phyloP scores from a whole-genome alignment of 2,113 vertebrate species.

The Morone chrysops region DNA sequence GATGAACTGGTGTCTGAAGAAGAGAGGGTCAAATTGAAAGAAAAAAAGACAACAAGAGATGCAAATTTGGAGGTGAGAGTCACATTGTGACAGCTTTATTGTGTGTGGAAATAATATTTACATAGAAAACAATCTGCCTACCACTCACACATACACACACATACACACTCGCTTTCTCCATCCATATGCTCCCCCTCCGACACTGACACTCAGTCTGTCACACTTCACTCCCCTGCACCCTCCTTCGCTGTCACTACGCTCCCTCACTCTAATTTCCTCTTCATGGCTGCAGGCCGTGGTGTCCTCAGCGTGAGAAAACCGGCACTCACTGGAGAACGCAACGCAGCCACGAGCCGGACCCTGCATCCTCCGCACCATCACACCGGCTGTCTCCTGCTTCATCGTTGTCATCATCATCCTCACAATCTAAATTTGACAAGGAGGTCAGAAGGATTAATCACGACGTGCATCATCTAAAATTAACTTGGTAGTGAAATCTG shows the following conservation, averaged over 20 bases:
- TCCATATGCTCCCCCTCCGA: slow-evolving; percentile 43
- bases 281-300: slow-evolving; percentile 60
- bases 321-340: slow-evolving; percentile 82
- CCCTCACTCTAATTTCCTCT: slow-evolving; percentile 79
- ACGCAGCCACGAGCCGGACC: slow-evolving; percentile 76
- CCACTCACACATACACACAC: slow-evolving; percentile 29
- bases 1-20: slow-evolving; percentile 63
- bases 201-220: slow-evolving; percentile 68
- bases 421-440: slow-evolving; percentile 62
- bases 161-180: slow-evolving; percentile 12
- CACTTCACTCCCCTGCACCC: slow-evolving; percentile 68
- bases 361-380: slow-evolving; percentile 41
- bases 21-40: slow-evolving; percentile 40
- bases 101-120: slow-evolving; percentile 77
- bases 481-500: slow-evolving; percentile 16
- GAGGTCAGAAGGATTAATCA: slow-evolving; percentile 43
- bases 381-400: slow-evolving; percentile 40
- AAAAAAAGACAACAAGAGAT: slow-evolving; percentile 68
- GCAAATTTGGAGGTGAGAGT: slow-evolving; percentile 64
- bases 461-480: slow-evolving; percentile 40
- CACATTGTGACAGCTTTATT: slow-evolving; percentile 82
- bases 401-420: slow-evolving; percentile 48
- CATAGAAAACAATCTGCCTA: slow-evolving; percentile 79
- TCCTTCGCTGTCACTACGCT: slow-evolving; percentile 63
- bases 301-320: slow-evolving; percentile 56